These are phyloP conservation scores for Hermatobates lingyangjiaoensis DNA, from an alignment of 1,140 invertebrate species.

Conservation along the genomic window DNA sequence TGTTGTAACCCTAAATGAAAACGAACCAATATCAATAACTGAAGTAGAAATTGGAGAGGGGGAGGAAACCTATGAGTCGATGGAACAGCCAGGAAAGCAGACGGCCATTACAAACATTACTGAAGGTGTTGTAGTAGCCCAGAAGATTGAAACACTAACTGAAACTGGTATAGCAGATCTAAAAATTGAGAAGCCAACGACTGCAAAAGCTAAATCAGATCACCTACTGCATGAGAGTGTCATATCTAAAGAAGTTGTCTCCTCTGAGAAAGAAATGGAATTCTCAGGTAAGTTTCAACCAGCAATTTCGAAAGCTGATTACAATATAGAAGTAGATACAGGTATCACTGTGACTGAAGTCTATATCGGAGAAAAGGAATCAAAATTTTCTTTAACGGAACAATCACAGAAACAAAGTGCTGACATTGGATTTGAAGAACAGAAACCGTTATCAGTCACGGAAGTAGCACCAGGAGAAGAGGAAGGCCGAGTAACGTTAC, in stretches of 20 bases:
- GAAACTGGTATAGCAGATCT: slow-evolving; percentile 21
- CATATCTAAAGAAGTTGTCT: slow-evolving; percentile 16
- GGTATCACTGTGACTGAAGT: slow-evolving; percentile 21
- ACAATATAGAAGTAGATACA: slow-evolving; percentile 16
- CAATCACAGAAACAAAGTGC: slow-evolving; percentile 11
- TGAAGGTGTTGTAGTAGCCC: slow-evolving; percentile 21
- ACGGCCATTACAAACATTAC: slow-evolving; percentile 7
- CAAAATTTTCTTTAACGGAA: slow-evolving; percentile 19
- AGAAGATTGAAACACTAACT: slow-evolving; percentile 22
- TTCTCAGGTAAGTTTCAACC: slow-evolving; percentile 16
- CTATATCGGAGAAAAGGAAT: slow-evolving; percentile 22
- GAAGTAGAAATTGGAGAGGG: slow-evolving; percentile 25
- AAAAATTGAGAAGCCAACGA: slow-evolving; percentile 12
- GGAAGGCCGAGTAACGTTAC: slow-evolving; percentile 22
- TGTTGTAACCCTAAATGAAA: slow-evolving; percentile 27
- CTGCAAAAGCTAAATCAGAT: slow-evolving; percentile 20
- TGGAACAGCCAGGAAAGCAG: slow-evolving; percentile 26
- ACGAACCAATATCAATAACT: slow-evolving; percentile 26
- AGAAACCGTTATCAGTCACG: slow-evolving; percentile 26
- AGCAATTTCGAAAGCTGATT: slow-evolving; percentile 16
- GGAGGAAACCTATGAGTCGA: slow-evolving; percentile 22
- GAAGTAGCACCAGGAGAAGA: slow-evolving; percentile 25
- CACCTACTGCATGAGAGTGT: slow-evolving; percentile 21
- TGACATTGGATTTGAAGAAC: slow-evolving; percentile 28
- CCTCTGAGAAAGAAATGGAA: slow-evolving; percentile 21